Base-by-base conservation (phyloP, 2,113 vertebrate species). In the Nerophis lumbriciformis region DNA sequence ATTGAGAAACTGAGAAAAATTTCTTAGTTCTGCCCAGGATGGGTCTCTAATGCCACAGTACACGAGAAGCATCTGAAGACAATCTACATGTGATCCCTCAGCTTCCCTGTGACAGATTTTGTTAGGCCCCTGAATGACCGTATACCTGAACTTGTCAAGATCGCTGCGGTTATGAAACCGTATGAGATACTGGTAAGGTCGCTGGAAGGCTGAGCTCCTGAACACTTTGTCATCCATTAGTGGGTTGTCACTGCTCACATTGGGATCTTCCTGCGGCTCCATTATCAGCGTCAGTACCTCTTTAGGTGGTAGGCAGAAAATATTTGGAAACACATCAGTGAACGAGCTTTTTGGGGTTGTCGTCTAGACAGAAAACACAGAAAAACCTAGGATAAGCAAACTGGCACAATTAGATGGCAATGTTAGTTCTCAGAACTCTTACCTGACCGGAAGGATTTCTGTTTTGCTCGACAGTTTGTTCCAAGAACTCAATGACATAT, bases 1-100 rank as follows among this genome's bases (percentile, higher is more conserved):
- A 45, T 96, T 96, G 39, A 99, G 87, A 65, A 99, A 98, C 77
- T 90, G 91, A 0, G 92, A 63, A 67, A 99, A 99, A 78, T 99
- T 97, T 36, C 86, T 86, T 36, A 99, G 86, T 64, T 98, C 96
- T 42, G 94, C 83, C 96, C 97, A 99, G 39, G 96, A 95, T 1
- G 97, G 97, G 61, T 97, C 87, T 1, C 78, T 0, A 0, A 98
- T 62, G 2, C 96, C 96, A 0, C 95, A 98, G 77, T 92, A 88
- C 47, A 97, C 62, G 10, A 99, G 91, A 66, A 99, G 73, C 42
- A 91, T 81, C 82, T 97, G 94, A 12, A 98, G 84, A 44, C 97
- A 99, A 52, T 94, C 90, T 0, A 71, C 81, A 0, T 93, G 93
- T 39, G 84, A 90, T 42, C 93, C 96, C 56, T 96, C 93, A 61